Evolutionary conservation across 2,797 vertebrate genomes (phyloP), one percentile per base, ranked within the genome.

Genomic region (Sebastiscus tertius): DNA sequence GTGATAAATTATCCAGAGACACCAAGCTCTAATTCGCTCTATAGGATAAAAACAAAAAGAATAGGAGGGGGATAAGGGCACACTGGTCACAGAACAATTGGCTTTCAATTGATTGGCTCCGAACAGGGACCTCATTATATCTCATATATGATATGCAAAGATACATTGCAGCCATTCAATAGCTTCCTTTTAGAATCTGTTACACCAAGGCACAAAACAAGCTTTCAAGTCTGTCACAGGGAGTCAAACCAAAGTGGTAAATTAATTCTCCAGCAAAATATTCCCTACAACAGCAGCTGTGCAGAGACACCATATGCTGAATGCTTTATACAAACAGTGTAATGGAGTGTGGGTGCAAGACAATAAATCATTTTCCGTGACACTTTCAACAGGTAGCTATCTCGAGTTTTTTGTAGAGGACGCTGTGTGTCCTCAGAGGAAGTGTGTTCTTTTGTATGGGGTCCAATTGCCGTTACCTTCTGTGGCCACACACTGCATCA

Each of bases 191-290:
- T 62, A 49, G 29, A 65, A 42, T 69, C 20, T 64, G 84, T 88
- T 79, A 85, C 60, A 72, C 54, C 67, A 6, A 39, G 63, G 80
- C 55, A 54, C 60, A 85, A 84, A 83, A 77, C 52, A 75, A 67
- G 70, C 82, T 87, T 66, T 59, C 69, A 67, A 52, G 56, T 12
- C 75, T 91, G 84, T 92, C 89, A 82, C 59, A 60, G 12, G 60
- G 61, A 86, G 80, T 73, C 46, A 72, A 89, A 87, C 59, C 64
- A 82, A 84, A 88, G 74, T 80, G 63, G 63, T 73, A 79, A 88
- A 92, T 90, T 70, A 88, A 88, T 88, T 85, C 69, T 87, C 80
- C 74, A 68, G 59, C 77, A 83, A 87, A 89, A 88, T 90, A 86
- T 80, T 89, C 89, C 79, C 87, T 64, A 66, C 83, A 87, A 81